Evolutionary conservation across 2,888 invertebrate genomes (phyloP).

Genomic region (Trachelus troglodyta): DNA sequence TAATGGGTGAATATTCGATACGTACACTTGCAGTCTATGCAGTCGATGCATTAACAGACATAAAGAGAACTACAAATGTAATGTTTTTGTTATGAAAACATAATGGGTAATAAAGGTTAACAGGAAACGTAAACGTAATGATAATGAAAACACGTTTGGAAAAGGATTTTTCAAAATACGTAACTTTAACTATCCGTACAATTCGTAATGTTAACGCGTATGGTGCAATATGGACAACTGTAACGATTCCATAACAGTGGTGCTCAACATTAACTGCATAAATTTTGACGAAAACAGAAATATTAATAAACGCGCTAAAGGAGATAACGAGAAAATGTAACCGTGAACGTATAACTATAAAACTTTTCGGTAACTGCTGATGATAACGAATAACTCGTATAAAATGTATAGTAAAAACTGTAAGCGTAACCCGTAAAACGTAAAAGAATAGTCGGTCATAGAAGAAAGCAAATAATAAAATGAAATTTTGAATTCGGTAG

Average conservation of each 20-base stretch:
- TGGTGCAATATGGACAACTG: constrained; percentile 19
- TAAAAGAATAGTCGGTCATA: background rate
- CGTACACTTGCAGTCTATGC: constrained; percentile 1
- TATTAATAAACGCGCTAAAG: constrained; percentile 26
- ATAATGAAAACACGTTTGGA: background rate
- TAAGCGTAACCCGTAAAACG: constrained; percentile 2
- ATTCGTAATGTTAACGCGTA: background rate
- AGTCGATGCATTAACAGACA: constrained; percentile 7
- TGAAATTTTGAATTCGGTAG: background rate
- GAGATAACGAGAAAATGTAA: constrained; percentile 10
- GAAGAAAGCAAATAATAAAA: background rate
- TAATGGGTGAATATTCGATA: background rate
- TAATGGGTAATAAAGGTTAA: constrained; percentile 9
- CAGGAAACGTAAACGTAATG: constrained; percentile 5
- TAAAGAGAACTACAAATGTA: constrained; percentile 14
- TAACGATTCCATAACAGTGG: constrained; percentile 40
- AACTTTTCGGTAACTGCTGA: constrained; percentile 10
- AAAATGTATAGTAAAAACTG: constrained; percentile 1
- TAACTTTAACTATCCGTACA: constrained; percentile 2
- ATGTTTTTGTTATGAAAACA: constrained; percentile 6
- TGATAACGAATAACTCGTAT: constrained; percentile 7
- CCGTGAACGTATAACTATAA: background rate
- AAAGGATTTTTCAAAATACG: background rate
- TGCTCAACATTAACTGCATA: constrained; percentile 43
- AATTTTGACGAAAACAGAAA: constrained; percentile 35